These are phyloP conservation scores for Pogoniulus pusillus DNA, from an alignment of 2,797 vertebrate species.

Conservation along the genomic window DNA sequence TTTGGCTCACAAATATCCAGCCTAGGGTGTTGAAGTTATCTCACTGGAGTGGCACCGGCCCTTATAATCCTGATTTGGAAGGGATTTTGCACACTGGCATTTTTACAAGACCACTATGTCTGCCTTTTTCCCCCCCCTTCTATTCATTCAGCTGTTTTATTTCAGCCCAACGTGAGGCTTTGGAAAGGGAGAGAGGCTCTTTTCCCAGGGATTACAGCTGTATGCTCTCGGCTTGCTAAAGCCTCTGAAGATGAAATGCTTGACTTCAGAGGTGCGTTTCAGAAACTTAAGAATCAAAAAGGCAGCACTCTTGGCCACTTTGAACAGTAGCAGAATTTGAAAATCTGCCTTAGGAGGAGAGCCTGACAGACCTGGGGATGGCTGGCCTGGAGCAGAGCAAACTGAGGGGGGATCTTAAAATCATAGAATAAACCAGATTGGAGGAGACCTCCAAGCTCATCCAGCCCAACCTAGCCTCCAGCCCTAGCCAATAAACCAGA, in stretches of 20 bases:
- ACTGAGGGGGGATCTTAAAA: too few relatives aligned
- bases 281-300: slow-evolving; percentile 5
- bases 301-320: neutral
- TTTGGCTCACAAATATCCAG: neutral
- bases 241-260: neutral
- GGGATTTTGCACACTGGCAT: neutral
- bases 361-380: too few relatives aligned
- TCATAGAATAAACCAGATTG: too few relatives aligned
- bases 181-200: neutral
- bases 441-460: too few relatives aligned
- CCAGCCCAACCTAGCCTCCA: too few relatives aligned
- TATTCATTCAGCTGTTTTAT: slow-evolving; percentile 1
- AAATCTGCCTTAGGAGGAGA: too few relatives aligned
- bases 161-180: neutral
- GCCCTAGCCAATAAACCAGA: too few relatives aligned
- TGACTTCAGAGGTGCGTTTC: neutral
- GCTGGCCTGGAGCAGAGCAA: too few relatives aligned
- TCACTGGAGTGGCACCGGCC: neutral
- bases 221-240: neutral
- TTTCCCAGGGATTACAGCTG: neutral
- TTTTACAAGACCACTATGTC: neutral
- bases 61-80: neutral
- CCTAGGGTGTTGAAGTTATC: neutral
- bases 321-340: neutral
- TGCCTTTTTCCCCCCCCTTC: neutral